Conservation (phyloP, 2,797 vertebrate species). For the Acanthornis magna region DNA sequence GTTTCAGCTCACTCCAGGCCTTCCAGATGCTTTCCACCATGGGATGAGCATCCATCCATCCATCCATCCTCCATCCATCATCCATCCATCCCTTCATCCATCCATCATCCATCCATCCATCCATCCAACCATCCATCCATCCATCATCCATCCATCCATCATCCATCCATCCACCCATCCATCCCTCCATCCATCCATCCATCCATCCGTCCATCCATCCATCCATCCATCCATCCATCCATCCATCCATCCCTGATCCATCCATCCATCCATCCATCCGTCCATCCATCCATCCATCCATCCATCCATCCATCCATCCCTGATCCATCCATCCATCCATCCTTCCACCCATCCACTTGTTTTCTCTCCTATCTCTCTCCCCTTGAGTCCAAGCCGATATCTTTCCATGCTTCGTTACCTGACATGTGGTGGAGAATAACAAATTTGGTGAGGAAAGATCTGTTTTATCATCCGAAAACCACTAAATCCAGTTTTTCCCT, state of each 20-base stretch:
- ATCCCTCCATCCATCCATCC: too few relatives aligned
- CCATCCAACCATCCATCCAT: too few relatives aligned
- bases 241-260: not conserved
- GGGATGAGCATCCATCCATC: not conserved
- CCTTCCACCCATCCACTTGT: not conserved
- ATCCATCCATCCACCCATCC: too few relatives aligned
- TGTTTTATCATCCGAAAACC: not conserved
- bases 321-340: not conserved
- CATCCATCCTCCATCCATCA: not conserved
- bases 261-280: not conserved
- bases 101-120: not conserved
- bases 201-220: not conserved
- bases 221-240: not conserved
- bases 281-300: too few relatives aligned
- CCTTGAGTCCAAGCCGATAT: not conserved
- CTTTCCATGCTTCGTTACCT: not conserved
- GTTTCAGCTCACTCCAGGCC: not conserved
- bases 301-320: not conserved
- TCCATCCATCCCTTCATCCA: not conserved
- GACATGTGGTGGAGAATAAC: not conserved
- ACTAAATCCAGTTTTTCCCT: not conserved
- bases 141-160: too few relatives aligned
- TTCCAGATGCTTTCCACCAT: not conserved
- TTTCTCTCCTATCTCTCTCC: not conserved
- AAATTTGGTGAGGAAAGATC: not conserved